Conservation (phyloP, 2,888 invertebrate species). For the Melitaea athalia region DNA sequence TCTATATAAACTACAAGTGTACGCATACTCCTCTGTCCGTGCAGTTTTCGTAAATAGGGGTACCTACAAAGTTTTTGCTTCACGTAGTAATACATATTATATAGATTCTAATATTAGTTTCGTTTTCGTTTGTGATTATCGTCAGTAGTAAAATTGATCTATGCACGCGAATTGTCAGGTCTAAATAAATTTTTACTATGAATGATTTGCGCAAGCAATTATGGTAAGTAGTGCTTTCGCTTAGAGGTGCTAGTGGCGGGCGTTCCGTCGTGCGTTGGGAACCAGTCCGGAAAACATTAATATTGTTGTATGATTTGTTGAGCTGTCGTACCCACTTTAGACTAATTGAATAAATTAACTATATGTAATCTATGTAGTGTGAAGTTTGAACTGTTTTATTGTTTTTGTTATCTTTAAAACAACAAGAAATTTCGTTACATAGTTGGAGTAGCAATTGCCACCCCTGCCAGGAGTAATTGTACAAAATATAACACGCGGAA, state of each 20-base stretch:
- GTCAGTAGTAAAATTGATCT: constrained; percentile 18
- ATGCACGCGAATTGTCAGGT: constrained; percentile 23
- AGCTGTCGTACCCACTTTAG: constrained; percentile 33
- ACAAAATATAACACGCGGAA: no score
- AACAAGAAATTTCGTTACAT: background rate
- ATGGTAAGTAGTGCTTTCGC: constrained; percentile 16
- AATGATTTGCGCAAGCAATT: constrained; percentile 22
- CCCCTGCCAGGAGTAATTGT: no score
- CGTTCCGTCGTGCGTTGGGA: constrained; percentile 24
- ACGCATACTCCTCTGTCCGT: no score
- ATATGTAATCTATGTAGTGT: constrained; percentile 13
- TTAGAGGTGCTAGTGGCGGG: constrained; percentile 23
- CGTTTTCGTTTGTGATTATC: constrained; percentile 1
- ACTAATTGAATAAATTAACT: constrained; percentile 36
- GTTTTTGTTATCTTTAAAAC: background rate
- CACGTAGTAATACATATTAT: no score
- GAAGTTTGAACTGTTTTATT: constrained; percentile 12
- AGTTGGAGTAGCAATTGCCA: no score
- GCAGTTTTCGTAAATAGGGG: no score
- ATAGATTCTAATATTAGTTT: background rate
- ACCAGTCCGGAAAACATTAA: constrained; percentile 37
- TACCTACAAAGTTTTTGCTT: no score
- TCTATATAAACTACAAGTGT: no score
- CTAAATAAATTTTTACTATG: constrained; percentile 18
- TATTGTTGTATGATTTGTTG: constrained; percentile 37